These are phyloP conservation scores for Tragulus kanchil DNA, from an alignment of 2,113 vertebrate species.

Conservation along the genomic window DNA sequence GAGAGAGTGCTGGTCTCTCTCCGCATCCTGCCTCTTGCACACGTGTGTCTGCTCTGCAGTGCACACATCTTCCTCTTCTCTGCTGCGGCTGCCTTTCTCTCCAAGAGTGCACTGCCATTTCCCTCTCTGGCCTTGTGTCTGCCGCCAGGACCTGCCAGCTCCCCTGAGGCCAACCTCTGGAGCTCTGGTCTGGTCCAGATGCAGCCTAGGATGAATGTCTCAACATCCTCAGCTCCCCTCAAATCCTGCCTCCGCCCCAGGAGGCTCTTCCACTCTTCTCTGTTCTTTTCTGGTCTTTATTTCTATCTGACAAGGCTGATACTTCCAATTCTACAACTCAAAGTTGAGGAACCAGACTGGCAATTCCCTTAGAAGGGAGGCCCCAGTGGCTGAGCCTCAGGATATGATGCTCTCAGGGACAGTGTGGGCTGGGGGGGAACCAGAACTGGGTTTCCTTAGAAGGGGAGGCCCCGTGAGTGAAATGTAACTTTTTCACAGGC, in stretches of 20 bases:
- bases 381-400: neutral
- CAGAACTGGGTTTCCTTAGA: too few species aligned
- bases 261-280: neutral
- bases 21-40: fast-evolving
- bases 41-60: neutral
- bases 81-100: neutral
- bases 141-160: too few species aligned
- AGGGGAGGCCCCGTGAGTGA: too few species aligned
- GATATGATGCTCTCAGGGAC: neutral
- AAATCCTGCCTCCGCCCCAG: too few species aligned
- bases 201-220: neutral
- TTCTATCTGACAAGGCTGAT: neutral
- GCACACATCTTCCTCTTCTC: neutral
- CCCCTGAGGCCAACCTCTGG: neutral
- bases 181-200: neutral
- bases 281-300: neutral
- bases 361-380: neutral
- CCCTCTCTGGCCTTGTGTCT: neutral
- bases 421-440: too few species aligned
- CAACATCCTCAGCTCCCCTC: neutral
- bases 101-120: too few species aligned
- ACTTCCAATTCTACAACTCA: neutral
- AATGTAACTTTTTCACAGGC: neutral
- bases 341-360: neutral
- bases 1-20: neutral